Percentiles rank a stretch among this genome's conserved stretches.
These are phyloP conservation scores for Lysandra bellargus DNA, from an alignment of 2,888 invertebrate genomes.

Conservation along the genomic window DNA sequence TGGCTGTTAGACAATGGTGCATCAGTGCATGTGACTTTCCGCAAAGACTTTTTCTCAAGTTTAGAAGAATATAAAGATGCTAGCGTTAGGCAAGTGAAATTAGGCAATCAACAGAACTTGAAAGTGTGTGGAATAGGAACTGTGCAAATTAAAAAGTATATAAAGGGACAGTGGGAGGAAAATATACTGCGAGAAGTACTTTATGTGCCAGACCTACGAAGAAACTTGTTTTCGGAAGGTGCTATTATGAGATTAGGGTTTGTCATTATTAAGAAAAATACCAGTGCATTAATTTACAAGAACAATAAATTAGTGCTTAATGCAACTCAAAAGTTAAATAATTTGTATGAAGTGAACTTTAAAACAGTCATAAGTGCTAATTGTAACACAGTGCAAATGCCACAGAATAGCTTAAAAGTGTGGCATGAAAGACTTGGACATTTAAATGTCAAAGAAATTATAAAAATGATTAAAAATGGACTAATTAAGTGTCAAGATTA, in stretches of 20 bases:
- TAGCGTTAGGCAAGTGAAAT: conserved; percentile 39
- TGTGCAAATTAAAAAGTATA: conserved; percentile 42
- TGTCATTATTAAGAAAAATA: no score
- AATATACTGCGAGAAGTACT: conserved; percentile 40
- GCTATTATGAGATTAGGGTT: not conserved
- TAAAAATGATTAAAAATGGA: conserved; percentile 33
- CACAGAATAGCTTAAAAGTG: conserved; percentile 35
- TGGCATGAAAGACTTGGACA: conserved; percentile 44
- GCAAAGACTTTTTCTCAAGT: conserved; percentile 41
- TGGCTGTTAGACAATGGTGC: conserved; percentile 45
- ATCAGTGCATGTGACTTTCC: conserved; percentile 43
- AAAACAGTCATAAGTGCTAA: conserved; percentile 32
- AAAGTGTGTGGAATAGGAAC: conserved; percentile 44
- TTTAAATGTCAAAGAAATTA: conserved; percentile 39
- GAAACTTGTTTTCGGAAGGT: conserved; percentile 40
- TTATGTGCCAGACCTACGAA: conserved; percentile 38
- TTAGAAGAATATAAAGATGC: conserved; percentile 31
- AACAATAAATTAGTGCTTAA: conserved; percentile 35
- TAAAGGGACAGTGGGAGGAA: conserved; percentile 44
- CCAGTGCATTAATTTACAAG: conserved; percentile 37
- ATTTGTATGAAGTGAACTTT: conserved; percentile 39
- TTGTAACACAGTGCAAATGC: not conserved
- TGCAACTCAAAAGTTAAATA: conserved; percentile 38
- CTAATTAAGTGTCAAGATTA: conserved; percentile 30
- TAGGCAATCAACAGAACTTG: conserved; percentile 43